Conservation (phyloP, 2,113 vertebrate genomes). For the Clarias gariepinus region DNA sequence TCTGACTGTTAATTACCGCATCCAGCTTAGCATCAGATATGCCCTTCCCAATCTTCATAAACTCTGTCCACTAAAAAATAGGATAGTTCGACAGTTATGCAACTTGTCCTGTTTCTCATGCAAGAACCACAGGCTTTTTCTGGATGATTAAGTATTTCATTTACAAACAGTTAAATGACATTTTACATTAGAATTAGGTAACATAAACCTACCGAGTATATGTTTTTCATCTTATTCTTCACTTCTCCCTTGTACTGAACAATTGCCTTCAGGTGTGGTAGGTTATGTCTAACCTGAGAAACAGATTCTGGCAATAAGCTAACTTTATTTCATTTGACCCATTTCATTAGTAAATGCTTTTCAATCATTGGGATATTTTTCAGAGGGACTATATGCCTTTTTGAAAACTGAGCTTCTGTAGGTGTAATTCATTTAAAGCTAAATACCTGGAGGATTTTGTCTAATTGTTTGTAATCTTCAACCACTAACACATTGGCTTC, state of each 20-base stretch:
- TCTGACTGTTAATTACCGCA: slow-evolving; percentile 66
- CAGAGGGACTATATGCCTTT: neutral
- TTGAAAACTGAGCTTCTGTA: neutral
- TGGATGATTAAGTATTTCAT: neutral
- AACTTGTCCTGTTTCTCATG: neutral
- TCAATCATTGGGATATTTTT: neutral
- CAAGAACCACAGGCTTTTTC: neutral
- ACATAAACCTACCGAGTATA: slow-evolving; percentile 70
- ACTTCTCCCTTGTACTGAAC: slow-evolving; percentile 77
- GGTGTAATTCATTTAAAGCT: neutral
- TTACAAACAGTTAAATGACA: neutral
- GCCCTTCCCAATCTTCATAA: slow-evolving; percentile 70
- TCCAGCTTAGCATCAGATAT: slow-evolving; percentile 67
- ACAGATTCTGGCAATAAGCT: neutral
- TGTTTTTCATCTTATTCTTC: slow-evolving; percentile 64
- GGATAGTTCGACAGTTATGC: neutral
- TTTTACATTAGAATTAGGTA: neutral
- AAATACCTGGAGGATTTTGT: slow-evolving; percentile 76
- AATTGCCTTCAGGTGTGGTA: slow-evolving; percentile 78
- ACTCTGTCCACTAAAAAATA: slow-evolving; percentile 73
- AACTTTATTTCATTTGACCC: neutral
- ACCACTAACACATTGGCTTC: slow-evolving; percentile 76
- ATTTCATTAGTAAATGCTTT: neutral
- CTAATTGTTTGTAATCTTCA: slow-evolving; percentile 75
- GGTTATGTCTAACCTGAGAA: slow-evolving; percentile 70